phyloP scores from a whole-genome alignment of 2,113 vertebrate genomes.

The Phasianus colchicus region DNA sequence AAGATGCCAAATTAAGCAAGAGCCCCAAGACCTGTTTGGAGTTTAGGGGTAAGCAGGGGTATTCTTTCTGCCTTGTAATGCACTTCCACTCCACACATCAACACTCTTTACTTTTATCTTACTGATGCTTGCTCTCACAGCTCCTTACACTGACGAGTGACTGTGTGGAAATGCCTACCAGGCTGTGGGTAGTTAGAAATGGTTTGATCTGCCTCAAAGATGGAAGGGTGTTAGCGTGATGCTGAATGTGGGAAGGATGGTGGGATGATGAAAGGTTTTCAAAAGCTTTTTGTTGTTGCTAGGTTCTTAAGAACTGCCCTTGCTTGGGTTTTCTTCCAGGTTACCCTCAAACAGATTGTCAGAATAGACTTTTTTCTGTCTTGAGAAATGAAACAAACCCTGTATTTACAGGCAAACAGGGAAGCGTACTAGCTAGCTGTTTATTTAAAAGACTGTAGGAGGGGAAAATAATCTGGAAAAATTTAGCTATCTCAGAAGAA shows the following conservation, averaged over 20 bases:
- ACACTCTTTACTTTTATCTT: neutral
- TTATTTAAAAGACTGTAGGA: neutral
- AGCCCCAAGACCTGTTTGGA: neutral
- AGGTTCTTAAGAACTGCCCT: neutral
- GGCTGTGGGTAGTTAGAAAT: neutral
- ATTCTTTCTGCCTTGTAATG: neutral
- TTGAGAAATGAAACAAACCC: neutral
- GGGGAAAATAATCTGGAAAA: neutral
- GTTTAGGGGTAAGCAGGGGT: neutral
- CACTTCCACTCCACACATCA: neutral
- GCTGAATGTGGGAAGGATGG: neutral
- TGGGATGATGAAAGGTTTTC: neutral
- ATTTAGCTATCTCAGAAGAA: neutral
- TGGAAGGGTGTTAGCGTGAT: neutral
- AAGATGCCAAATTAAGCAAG: neutral
- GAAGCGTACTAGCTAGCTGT: fast-evolving
- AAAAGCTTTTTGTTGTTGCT: neutral
- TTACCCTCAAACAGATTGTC: neutral
- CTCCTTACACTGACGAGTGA: neutral
- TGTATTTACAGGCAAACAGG: neutral
- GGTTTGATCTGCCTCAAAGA: neutral
- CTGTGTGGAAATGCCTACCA: neutral
- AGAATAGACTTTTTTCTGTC: neutral
- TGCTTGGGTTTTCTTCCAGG: neutral
- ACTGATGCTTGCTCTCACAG: neutral